Evolutionary conservation across 1,140 invertebrate genomes (phyloP).

Genomic region (Harpegnathos saltator): DNA sequence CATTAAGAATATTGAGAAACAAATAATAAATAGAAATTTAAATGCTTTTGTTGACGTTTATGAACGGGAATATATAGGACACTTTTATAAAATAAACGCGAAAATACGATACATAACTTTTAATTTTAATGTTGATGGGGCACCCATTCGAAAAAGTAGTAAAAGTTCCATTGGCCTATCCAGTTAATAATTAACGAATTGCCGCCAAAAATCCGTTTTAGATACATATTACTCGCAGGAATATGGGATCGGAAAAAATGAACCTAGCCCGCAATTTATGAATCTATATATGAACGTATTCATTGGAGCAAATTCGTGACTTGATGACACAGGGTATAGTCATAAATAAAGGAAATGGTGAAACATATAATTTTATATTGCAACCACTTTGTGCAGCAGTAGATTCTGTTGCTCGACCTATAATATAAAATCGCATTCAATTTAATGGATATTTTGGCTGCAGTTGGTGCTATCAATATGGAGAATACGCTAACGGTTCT

Average conservation of each 20-base stretch:
- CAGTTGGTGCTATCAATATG: slow-evolving; percentile 3
- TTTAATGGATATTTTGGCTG: not conserved
- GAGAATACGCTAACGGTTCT: not conserved
- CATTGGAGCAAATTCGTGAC: not conserved
- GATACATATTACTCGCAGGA: no score
- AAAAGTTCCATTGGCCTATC: slow-evolving; percentile 60
- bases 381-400: not conserved
- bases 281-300: not conserved
- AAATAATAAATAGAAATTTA: not conserved
- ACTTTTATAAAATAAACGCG: not conserved
- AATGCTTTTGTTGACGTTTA: not conserved
- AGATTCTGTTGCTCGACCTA: not conserved
- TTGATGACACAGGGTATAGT: no score
- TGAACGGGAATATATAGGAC: not conserved
- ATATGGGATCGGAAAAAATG: no score
- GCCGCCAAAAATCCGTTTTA: slow-evolving; percentile 32
- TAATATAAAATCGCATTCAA: not conserved
- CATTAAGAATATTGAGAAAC: not conserved
- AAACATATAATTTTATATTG: not conserved
- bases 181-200: slow-evolving; percentile 67
- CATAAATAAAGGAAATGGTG: not conserved
- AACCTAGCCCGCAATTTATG: slow-evolving; percentile 4
- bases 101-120: slow-evolving; percentile 31
- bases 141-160: slow-evolving; percentile 55
- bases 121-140: slow-evolving; percentile 67